These are phyloP conservation scores for Aspidapion aeneum DNA, from an alignment of 2,888 invertebrate species.

Conservation along the genomic window DNA sequence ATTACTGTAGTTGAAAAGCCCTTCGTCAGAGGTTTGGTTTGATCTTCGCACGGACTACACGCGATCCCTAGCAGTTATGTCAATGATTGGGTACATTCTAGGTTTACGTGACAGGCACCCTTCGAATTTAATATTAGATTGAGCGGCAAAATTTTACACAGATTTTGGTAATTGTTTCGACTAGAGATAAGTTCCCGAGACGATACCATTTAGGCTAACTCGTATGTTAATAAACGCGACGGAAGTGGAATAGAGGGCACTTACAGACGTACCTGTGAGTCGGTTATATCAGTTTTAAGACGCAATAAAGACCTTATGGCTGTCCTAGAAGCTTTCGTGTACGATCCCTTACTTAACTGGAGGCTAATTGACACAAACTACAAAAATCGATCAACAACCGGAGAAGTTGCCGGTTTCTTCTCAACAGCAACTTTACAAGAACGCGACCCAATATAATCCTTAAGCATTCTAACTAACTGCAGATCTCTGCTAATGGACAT, in stretches of 20 bases:
- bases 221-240: constrained; percentile 99
- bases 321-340: constrained; percentile 99
- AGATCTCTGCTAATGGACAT: constrained; percentile 35
- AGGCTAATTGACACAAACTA: constrained; percentile 76
- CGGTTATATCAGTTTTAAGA: constrained; percentile 93
- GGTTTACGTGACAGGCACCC: constrained; percentile 95
- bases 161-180: constrained; percentile 99
- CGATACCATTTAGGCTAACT: constrained; percentile 96
- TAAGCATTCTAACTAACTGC: constrained; percentile 51
- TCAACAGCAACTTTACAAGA: constrained; percentile 44
- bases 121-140: constrained; percentile 97
- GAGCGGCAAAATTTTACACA: constrained; percentile 96
- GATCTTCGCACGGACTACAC: constrained; percentile 98
- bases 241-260: constrained; percentile 97
- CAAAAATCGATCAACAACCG: constrained; percentile 56
- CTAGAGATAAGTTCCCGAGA: constrained; percentile 99
- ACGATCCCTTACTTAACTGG: constrained; percentile 99
- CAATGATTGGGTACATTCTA: constrained; percentile 94
- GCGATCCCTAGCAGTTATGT: constrained; percentile 97
- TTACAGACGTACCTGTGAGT: constrained; percentile 95
- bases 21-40: constrained; percentile 98
- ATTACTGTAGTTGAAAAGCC: constrained; percentile 96
- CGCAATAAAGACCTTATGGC: constrained; percentile 98
- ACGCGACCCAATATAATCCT: constrained; percentile 47
- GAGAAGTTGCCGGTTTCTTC: constrained; percentile 49